Evolutionary conservation across 2,888 invertebrate genomes (phyloP), one percentile per base, ranked within the genome.

Genomic region (Agrochola litura): DNA sequence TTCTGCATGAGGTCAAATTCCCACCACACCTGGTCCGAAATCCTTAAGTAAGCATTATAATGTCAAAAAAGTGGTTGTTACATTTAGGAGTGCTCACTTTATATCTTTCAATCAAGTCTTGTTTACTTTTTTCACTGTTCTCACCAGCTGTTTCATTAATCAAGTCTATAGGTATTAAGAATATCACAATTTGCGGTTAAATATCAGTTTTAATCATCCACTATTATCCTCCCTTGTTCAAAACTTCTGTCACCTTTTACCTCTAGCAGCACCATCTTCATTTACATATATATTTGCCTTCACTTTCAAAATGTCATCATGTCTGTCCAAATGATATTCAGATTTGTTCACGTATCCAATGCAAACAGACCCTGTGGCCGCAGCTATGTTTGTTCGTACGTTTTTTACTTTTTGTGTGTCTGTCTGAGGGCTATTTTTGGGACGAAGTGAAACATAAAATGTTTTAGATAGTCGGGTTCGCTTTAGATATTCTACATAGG

Each of bases 391-490:
- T 92, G 92, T 86, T 89, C 85, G 1, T 73, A 66, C 10, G 84
- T 91, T 89, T 91, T 91, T 86, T 85, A 85, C 89, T 92, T 91
- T 92, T 92, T 91, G 91, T 90, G 83, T 87, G 91, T 89, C 90
- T 88, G 87, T 81, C 88, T 86, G 86, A 73, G 60, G 63, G 87
- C 86, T 91, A 91, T 92, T 91, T 91, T 90, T 86, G 85, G 89
- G 85, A 83, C 81, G 88, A 63, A 68, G 54, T 68, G 70, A 73
- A 83, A 81, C 82, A 87, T 81, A 88, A 81, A 88, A 91, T 72
- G 91, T 91, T 90, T 85, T 84, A 80, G 81, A 80, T 79, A 74
- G 79, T 83, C 84, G 89, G 84, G 75, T 86, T 84, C 76, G 75
- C 58, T 86, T 85, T 77, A 78, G 72, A 49, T 76, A 67, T 73